These are phyloP conservation scores for Petroica traversi DNA, from an alignment of 2,113 vertebrate genomes.

Conservation along the genomic window DNA sequence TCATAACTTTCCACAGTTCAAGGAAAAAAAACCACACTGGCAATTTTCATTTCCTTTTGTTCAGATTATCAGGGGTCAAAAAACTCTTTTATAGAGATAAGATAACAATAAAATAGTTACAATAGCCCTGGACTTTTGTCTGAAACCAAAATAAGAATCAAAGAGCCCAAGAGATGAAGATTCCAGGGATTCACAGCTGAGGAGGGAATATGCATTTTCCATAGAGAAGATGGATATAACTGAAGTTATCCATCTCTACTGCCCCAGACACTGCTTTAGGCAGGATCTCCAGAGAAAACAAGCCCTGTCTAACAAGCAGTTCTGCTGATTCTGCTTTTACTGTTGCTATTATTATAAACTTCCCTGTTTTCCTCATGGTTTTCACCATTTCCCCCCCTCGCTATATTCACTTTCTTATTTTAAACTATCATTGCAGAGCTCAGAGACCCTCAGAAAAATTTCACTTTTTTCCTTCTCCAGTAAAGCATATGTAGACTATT, in stretches of 20 bases:
- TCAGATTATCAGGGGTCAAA: not conserved
- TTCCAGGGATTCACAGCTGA: not conserved
- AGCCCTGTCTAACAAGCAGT: not conserved
- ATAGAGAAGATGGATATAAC: not conserved
- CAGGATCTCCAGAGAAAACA: not conserved
- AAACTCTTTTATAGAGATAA: not conserved
- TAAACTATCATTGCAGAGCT: not conserved
- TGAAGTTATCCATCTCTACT: not conserved
- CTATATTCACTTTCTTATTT: not conserved
- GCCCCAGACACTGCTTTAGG: not conserved
- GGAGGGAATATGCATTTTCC: not conserved
- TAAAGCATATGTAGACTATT: fast-evolving
- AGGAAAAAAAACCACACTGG: not conserved
- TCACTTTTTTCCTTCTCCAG: not conserved
- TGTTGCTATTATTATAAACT: not conserved
- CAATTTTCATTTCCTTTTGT: not conserved
- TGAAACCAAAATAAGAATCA: not conserved
- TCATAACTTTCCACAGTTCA: not conserved
- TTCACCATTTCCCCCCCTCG: not conserved
- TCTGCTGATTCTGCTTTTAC: not conserved
- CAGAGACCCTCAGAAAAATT: not conserved
- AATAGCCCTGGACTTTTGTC: not conserved
- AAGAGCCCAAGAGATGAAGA: not conserved
- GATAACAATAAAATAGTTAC: not conserved
- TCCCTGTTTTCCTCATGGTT: not conserved